These are phyloP conservation scores for Carassius gibelio DNA, from an alignment of 2,113 vertebrate species.

Conservation along the genomic window DNA sequence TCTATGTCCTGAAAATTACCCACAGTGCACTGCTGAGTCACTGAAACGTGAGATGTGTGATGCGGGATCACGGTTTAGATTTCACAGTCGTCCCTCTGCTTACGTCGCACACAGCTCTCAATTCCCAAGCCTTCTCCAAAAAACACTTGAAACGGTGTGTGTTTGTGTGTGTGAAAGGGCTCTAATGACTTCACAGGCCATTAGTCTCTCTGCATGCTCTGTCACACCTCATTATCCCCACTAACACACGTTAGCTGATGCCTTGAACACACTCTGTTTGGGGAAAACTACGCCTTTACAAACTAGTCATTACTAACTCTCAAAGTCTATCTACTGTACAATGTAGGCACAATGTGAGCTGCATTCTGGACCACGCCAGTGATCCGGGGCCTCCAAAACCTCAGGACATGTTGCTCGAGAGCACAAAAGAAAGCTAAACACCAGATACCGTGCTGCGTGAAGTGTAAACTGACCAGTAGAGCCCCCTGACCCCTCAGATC, in stretches of 20 bases:
- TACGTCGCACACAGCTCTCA: not conserved
- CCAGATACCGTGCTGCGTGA: not conserved
- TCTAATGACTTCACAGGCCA: slow-evolving; percentile 63
- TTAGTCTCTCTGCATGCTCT: slow-evolving; percentile 60
- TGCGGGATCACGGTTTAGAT: not conserved
- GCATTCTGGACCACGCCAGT: not conserved
- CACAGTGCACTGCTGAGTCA: slow-evolving; percentile 23
- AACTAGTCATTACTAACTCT: slow-evolving; percentile 35
- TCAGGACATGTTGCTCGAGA: not conserved
- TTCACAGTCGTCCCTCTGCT: slow-evolving; percentile 15
- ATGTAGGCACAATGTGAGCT: slow-evolving; percentile 2
- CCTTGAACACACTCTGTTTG: slow-evolving; percentile 43
- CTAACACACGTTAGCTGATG: slow-evolving; percentile 45
- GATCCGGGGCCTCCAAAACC: not conserved
- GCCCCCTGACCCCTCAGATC: not conserved
- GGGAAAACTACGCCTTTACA: slow-evolving; percentile 19
- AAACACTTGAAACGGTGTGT: slow-evolving; percentile 28
- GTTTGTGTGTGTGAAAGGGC: slow-evolving; percentile 37
- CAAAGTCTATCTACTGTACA: slow-evolving; percentile 4
- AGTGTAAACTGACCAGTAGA: not conserved
- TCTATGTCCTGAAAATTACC: slow-evolving; percentile 13
- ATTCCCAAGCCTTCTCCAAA: slow-evolving; percentile 14
- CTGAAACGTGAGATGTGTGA: slow-evolving; percentile 37
- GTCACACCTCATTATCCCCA: slow-evolving; percentile 63
- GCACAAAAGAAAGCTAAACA: not conserved